Conservation (phyloP, 2,113 vertebrate species). For the Hystrix brachyura region DNA sequence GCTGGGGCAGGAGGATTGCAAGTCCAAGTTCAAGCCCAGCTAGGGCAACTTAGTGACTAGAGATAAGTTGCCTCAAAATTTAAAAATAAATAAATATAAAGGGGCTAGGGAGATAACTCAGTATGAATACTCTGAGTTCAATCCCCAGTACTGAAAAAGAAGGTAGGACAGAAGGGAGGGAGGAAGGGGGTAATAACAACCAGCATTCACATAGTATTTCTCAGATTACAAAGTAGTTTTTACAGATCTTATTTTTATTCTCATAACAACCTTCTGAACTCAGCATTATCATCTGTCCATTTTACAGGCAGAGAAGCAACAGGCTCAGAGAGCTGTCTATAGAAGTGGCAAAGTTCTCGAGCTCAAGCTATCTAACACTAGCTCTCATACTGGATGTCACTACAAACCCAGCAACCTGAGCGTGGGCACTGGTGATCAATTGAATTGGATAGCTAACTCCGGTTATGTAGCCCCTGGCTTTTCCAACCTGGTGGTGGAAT, state of each 20-base stretch:
- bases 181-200: not conserved
- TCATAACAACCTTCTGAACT: not conserved
- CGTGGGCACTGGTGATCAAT: accelerated
- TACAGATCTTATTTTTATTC: not conserved
- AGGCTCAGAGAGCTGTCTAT: not conserved
- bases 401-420: not conserved
- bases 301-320: not conserved
- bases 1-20: not conserved
- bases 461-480: not conserved
- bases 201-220: not conserved
- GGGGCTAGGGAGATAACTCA: not conserved
- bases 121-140: not conserved
- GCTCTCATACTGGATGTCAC: not conserved
- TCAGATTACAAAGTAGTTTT: not conserved
- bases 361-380: not conserved
- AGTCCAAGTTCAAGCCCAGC: not conserved
- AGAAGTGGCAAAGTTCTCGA: not conserved
- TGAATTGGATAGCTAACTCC: not conserved
- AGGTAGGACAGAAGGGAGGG: not conserved
- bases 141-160: not conserved
- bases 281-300: not conserved
- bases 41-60: not conserved
- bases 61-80: not conserved
- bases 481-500: not conserved
- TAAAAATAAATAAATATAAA: not conserved